A percentile compares a stretch with the other conserved stretches of the same genome.
phyloP scores from a whole-genome alignment of 1,140 invertebrate species.

The Brachionus calyciflorus region DNA sequence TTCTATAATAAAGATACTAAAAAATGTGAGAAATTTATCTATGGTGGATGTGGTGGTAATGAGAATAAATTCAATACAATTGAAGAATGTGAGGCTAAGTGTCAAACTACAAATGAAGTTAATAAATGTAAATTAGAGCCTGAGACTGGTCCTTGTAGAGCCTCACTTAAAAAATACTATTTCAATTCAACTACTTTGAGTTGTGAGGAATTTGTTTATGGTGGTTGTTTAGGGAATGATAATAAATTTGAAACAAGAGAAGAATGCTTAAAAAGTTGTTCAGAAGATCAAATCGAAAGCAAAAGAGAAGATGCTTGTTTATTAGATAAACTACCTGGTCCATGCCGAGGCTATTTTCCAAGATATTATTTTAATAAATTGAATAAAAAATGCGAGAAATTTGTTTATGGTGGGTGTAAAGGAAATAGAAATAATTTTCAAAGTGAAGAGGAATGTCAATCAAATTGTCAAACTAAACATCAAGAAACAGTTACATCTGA shows the following conservation, averaged over 20 bases:
- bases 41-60: slow-evolving; percentile 31
- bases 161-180: slow-evolving; percentile 77
- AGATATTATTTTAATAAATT: slow-evolving; percentile 78
- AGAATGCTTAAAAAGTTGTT: no score
- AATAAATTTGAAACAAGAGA: no score
- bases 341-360: slow-evolving; percentile 76
- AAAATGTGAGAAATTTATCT: slow-evolving; percentile 51
- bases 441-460: slow-evolving; percentile 7
- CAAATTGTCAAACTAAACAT: background rate
- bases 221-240: slow-evolving; percentile 70
- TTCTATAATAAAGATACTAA: slow-evolving; percentile 51
- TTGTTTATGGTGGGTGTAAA: slow-evolving; percentile 89
- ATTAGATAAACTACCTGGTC: slow-evolving; percentile 72
- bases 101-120: slow-evolving; percentile 67
- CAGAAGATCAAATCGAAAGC: no score
- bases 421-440: slow-evolving; percentile 65
- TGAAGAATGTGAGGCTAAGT: no score
- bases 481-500: background rate
- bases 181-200: slow-evolving; percentile 72
- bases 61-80: slow-evolving; percentile 70
- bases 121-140: slow-evolving; percentile 67
- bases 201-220: slow-evolving; percentile 89
- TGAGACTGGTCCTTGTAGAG: slow-evolving; percentile 75
- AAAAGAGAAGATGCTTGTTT: slow-evolving; percentile 18
- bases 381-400: slow-evolving; percentile 74